These are phyloP conservation scores for Garra rufa DNA, from an alignment of 2,113 vertebrate genomes.

Conservation along the genomic window DNA sequence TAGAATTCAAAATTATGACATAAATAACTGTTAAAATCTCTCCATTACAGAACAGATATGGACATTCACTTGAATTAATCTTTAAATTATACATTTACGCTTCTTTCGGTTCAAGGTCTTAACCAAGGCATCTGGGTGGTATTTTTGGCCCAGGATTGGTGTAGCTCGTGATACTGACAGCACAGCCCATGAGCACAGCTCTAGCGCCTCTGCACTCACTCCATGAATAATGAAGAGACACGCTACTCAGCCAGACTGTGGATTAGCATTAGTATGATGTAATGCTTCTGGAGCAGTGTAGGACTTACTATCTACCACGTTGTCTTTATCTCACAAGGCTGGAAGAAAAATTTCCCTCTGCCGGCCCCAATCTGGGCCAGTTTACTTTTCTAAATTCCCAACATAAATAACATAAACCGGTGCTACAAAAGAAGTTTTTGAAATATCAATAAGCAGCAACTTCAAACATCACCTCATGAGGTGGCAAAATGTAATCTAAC, in stretches of 20 bases:
- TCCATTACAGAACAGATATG: not conserved
- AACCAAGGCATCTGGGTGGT: conserved; percentile 13
- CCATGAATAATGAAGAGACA: conserved; percentile 55
- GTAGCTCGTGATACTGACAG: conserved; percentile 34
- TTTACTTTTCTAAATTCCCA: conserved; percentile 19
- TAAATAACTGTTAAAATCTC: not conserved
- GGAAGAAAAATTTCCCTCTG: not conserved
- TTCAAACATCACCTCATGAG: not conserved
- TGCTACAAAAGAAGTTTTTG: not conserved
- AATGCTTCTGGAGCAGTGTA: conserved; percentile 30
- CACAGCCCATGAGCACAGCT: conserved; percentile 34
- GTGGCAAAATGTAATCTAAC: not conserved
- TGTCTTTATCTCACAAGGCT: not conserved
- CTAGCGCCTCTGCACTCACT: conserved; percentile 38
- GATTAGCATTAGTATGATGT: conserved; percentile 49
- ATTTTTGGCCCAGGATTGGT: conserved; percentile 26
- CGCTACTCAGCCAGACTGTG: conserved; percentile 39
- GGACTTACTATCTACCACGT: not conserved
- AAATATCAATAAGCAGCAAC: not conserved
- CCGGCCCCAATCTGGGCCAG: not conserved
- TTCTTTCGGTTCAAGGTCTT: conserved; percentile 22
- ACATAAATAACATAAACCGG: not conserved
- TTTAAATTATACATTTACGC: not conserved
- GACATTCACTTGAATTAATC: not conserved
- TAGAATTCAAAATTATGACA: not conserved